These are phyloP conservation scores for Podarcis raffonei DNA, from an alignment of 2,113 vertebrate species.

Conservation along the genomic window DNA sequence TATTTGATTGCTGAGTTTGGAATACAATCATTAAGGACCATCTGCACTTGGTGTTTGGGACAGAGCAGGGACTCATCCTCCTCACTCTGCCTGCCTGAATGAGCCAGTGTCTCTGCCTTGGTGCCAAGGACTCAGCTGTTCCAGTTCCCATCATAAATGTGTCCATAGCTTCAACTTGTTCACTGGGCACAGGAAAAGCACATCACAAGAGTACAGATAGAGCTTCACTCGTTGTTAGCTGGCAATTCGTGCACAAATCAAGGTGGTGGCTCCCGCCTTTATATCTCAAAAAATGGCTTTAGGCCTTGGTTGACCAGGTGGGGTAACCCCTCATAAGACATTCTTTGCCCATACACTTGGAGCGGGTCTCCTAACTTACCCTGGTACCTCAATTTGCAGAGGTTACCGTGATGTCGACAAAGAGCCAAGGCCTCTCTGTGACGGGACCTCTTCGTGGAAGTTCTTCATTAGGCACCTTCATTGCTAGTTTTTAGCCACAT, in stretches of 20 bases:
- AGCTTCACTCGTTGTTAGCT: neutral
- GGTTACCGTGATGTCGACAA: too few relatives aligned
- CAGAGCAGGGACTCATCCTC: neutral
- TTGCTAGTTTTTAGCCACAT: neutral
- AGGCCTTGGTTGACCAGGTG: neutral
- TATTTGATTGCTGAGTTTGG: too few relatives aligned
- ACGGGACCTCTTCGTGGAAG: neutral
- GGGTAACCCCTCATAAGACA: neutral
- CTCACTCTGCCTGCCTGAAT: neutral
- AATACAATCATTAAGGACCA: neutral
- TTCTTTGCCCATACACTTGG: neutral
- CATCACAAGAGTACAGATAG: neutral
- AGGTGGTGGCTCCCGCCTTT: too few relatives aligned
- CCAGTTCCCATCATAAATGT: neutral
- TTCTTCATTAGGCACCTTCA: neutral
- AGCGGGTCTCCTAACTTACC: neutral
- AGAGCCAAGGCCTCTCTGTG: neutral
- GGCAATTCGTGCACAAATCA: too few relatives aligned
- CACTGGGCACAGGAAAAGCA: neutral
- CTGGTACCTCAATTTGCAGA: too few relatives aligned
- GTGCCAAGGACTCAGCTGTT: neutral
- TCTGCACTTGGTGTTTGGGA: neutral
- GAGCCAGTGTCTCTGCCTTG: neutral
- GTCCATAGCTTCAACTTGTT: neutral
- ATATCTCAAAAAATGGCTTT: too few relatives aligned